Conservation (phyloP, 2,888 invertebrate species). For the Epirrhoe alternata region DNA sequence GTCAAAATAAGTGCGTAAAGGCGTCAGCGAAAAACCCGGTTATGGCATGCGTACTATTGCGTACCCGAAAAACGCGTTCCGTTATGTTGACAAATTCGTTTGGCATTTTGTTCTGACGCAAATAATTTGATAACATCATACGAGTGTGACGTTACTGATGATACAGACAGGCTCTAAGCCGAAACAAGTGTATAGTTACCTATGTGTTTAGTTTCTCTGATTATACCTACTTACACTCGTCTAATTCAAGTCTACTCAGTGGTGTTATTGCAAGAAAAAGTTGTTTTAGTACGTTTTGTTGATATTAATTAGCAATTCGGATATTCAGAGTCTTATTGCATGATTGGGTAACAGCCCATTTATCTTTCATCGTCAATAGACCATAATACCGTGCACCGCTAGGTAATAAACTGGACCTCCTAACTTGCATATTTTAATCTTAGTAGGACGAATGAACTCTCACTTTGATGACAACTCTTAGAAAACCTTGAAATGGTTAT, state of each 20-base stretch:
- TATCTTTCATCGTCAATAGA: not conserved
- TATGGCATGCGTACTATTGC: too few species aligned
- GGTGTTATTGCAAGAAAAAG: not conserved
- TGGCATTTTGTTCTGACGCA: slow-evolving; percentile 12
- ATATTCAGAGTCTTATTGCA: not conserved
- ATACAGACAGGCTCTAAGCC: not conserved
- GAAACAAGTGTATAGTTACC: not conserved
- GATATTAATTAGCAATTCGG: not conserved
- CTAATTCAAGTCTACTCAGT: not conserved
- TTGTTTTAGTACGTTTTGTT: not conserved
- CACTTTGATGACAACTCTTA: too few species aligned
- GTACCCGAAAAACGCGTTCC: not conserved
- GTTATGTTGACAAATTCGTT: slow-evolving; percentile 3
- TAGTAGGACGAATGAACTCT: too few species aligned
- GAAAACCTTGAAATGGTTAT: too few species aligned
- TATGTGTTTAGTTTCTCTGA: not conserved
- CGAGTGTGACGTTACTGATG: slow-evolving; percentile 16
- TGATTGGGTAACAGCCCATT: not conserved
- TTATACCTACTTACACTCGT: not conserved
- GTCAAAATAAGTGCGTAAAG: not conserved
- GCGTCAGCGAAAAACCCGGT: not conserved
- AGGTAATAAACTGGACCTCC: not conserved
- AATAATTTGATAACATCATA: slow-evolving; percentile 15
- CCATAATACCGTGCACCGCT: not conserved
- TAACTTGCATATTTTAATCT: not conserved